Base-by-base conservation (phyloP, 37 sponge, comb jelly and placozoan genomes). In the Haliclona indistincta region DNA sequence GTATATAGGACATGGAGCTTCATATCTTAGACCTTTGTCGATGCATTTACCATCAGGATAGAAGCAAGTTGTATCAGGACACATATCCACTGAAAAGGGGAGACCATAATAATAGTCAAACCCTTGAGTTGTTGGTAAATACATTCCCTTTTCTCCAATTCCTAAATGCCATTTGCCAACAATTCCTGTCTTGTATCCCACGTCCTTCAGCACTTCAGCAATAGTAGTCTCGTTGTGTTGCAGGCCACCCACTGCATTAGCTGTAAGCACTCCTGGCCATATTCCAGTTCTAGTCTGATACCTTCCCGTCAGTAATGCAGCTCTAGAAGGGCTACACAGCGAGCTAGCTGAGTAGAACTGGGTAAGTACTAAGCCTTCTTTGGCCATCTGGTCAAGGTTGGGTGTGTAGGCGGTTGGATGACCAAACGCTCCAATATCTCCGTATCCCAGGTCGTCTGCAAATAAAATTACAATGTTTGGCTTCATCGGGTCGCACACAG, bases 111-210 rank as follows among this genome's bases (percentile, higher is more conserved):
- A 91, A 38, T 73, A 43, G 54, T 91, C 92, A 80, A 91, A 91
- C n/a, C 92, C 92, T 3, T 91, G 87, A 15, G 78, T 83, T 3
- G 80, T 82, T 11, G 92, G 92, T 17, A 91, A 67, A 60, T 91
- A 91, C 30, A 64, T 71, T 11, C 67, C 34, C 55, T 91, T 53
- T 28, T 38, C 47, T 37, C 90, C 90, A 26, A 89, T 84, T 55
- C 90, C 90, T 41, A 91, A 41, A 68, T 91, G 92, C 92, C 92
- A 91, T 78, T 91, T 91, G 20, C 92, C 92, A 17, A 91, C 87
- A 29, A 91, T 91, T 11, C 55, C 84, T 29, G 87, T 82, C 54
- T 33, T 73, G 72, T 91, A 91, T 0, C 92, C 92, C 51, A 40
- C 84, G n/a, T 44, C 13, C 62, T 91, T 91, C 35, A 86, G 77